phyloP scores from a whole-genome alignment of 2,113 vertebrate species.

The Egretta garzetta region DNA sequence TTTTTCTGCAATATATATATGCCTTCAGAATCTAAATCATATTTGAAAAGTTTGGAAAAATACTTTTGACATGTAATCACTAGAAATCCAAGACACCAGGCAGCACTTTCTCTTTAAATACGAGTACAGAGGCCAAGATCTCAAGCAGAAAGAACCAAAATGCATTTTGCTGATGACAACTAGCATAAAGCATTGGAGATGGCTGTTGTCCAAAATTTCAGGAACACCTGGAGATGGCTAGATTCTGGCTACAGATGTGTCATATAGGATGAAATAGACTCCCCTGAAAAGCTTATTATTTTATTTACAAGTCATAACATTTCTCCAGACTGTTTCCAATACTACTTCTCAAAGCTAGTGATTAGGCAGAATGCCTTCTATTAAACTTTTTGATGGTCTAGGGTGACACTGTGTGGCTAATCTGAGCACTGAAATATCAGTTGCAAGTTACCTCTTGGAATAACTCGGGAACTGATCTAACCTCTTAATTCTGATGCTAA shows the following conservation, averaged over 20 bases:
- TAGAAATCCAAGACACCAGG: background rate
- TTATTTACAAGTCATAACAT: background rate
- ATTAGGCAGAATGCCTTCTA: background rate
- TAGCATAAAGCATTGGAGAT: background rate
- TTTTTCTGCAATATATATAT: background rate
- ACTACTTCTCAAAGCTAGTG: background rate
- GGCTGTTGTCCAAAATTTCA: background rate
- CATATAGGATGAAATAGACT: too few relatives aligned
- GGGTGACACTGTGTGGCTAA: constrained; percentile 74
- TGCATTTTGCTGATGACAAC: background rate
- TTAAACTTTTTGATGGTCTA: constrained; percentile 45
- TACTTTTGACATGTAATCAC: background rate
- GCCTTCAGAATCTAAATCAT: background rate
- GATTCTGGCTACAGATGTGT: background rate
- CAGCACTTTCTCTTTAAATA: background rate
- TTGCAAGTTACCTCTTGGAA: background rate
- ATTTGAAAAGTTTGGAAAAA: background rate
- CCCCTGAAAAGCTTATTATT: background rate
- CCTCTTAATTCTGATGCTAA: background rate
- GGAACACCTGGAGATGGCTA: background rate
- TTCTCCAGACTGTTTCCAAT: background rate
- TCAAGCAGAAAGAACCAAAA: background rate
- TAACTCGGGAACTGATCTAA: background rate
- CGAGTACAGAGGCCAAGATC: background rate
- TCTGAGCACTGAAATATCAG: constrained; percentile 35